These are phyloP conservation scores for Hymenopus coronatus DNA, from an alignment of 2,888 invertebrate species.

Conservation along the genomic window DNA sequence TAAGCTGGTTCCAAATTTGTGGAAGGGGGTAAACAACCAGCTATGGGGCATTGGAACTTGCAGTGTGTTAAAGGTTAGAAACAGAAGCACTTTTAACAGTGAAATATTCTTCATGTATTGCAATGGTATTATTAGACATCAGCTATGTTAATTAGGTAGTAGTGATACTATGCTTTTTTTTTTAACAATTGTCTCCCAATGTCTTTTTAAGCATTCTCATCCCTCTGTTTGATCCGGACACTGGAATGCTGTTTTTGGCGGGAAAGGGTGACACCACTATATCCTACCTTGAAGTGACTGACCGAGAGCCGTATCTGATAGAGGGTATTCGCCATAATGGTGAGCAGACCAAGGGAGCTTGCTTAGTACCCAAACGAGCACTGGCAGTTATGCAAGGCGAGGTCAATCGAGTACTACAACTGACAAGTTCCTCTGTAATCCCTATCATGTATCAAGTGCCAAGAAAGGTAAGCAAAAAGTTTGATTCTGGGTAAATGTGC, in stretches of 20 bases:
- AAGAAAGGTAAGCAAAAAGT: slow-evolving; percentile 63
- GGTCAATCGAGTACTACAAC: slow-evolving; percentile 85
- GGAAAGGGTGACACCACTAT: slow-evolving; percentile 94
- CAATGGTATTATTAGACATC: neutral
- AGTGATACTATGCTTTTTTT: slow-evolving; percentile 8
- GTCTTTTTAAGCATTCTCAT: slow-evolving; percentile 66
- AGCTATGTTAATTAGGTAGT: neutral
- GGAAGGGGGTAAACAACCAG: no score
- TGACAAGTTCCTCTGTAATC: slow-evolving; percentile 81
- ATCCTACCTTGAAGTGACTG: slow-evolving; percentile 84
- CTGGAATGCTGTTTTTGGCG: slow-evolving; percentile 91
- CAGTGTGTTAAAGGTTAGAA: no score
- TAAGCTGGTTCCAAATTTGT: no score
- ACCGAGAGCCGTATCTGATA: slow-evolving; percentile 84
- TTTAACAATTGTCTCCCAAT: neutral
- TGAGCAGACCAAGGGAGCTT: slow-evolving; percentile 95
- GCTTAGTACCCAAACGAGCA: slow-evolving; percentile 87
- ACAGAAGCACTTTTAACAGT: no score
- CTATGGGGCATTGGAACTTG: no score
- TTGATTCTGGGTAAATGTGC: no score
- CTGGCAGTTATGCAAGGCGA: slow-evolving; percentile 96
- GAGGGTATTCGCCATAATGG: slow-evolving; percentile 84
- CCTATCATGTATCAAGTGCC: slow-evolving; percentile 95
- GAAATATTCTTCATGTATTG: no score
- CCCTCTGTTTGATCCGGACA: slow-evolving; percentile 90